Conservation (phyloP, 1,140 invertebrate species). For the Philotrypesis tridentata region DNA sequence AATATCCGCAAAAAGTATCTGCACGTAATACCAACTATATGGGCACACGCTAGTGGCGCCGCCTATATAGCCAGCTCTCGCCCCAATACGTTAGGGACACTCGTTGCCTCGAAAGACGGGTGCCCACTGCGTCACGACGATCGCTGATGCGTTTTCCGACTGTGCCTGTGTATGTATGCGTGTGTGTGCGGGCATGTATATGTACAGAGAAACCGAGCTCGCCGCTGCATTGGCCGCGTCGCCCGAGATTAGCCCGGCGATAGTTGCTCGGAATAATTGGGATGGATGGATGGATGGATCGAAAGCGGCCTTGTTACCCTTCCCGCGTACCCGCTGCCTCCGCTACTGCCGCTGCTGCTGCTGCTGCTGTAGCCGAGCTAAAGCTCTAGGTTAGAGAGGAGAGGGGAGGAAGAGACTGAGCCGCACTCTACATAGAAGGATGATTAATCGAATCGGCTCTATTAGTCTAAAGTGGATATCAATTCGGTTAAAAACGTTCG, state of each 20-base stretch:
- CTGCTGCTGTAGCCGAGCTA: not conserved
- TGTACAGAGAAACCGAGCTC: not conserved
- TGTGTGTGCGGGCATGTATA: no score
- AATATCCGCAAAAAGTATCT: no score
- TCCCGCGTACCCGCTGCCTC: not conserved
- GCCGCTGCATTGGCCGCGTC: not conserved
- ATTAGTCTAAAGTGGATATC: conserved; percentile 50
- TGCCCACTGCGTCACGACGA: not conserved
- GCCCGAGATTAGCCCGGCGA: conserved; percentile 29
- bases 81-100: not conserved
- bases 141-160: conserved; percentile 17
- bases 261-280: conserved; percentile 36
- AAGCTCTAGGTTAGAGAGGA: not conserved
- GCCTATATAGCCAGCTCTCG: not conserved
- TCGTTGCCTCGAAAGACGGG: conserved; percentile 3
- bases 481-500: conserved; percentile 42
- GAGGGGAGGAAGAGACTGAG: not conserved
- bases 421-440: not conserved
- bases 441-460: conserved; percentile 47
- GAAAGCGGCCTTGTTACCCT: conserved; percentile 28
- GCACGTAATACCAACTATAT: not conserved
- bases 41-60: not conserved
- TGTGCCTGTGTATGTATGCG: no score
- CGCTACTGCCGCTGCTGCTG: not conserved
- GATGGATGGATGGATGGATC: conserved; percentile 40